Evolutionary conservation across 92 coral and sea anemone genomes (phyloP).

Genomic region (Heliopora coerulea): DNA sequence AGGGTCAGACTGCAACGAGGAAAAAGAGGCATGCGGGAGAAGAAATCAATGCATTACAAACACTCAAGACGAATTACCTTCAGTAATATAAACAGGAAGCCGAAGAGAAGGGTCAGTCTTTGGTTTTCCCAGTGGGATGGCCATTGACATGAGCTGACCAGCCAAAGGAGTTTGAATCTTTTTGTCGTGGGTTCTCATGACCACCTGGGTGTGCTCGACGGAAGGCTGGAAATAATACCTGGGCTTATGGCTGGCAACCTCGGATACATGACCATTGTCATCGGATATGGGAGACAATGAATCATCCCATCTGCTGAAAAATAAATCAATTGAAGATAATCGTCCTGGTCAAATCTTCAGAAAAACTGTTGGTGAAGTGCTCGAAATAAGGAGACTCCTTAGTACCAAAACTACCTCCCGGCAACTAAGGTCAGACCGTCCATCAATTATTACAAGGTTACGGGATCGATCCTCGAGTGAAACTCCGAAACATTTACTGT

Average conservation of each 20-base stretch:
- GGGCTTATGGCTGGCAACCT: slow-evolving; percentile 38
- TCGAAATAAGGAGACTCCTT: no score
- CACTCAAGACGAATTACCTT: not conserved
- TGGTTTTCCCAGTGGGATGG: slow-evolving; percentile 92
- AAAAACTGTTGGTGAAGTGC: not conserved
- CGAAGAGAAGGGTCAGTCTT: slow-evolving; percentile 84
- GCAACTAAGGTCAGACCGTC: no score
- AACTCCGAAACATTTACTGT: no score
- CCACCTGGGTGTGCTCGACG: slow-evolving; percentile 53
- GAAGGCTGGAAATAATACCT: slow-evolving; percentile 86
- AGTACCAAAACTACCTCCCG: no score
- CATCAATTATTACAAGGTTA: no score
- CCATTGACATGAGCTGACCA: slow-evolving; percentile 92
- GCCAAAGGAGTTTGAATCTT: slow-evolving; percentile 68
- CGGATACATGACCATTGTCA: slow-evolving; percentile 5
- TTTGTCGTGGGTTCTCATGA: slow-evolving; percentile 50
- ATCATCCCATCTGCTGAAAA: slow-evolving; percentile 13
- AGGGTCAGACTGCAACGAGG: no score
- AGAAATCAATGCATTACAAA: no score
- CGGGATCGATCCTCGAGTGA: no score
- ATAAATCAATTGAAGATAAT: not conserved
- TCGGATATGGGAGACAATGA: not conserved
- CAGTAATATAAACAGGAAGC: slow-evolving; percentile 59
- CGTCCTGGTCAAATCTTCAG: not conserved
- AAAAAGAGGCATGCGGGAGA: no score